Evolutionary conservation across 1,140 invertebrate genomes (phyloP), one percentile per base, ranked within the genome.

Genomic region (Zaprionus inermis): DNA sequence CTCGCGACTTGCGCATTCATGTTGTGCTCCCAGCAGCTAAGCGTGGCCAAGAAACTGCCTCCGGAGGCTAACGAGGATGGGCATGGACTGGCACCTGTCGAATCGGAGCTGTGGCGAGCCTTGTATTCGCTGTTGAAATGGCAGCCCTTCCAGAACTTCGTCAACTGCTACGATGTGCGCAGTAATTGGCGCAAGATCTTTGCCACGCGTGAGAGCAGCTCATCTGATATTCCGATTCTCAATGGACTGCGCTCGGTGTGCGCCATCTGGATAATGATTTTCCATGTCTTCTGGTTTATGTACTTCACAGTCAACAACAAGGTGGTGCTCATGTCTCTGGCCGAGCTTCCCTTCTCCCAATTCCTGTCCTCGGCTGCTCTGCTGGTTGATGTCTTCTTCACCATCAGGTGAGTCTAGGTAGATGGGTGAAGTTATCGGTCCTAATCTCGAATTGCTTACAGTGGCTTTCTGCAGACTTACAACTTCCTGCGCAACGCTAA

Each of bases 241-340:
- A 92, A 92, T 75, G 92, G 92, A 3, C 54, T 92, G 10, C 83
- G 92, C 24, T 92, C 92, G 0, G 79, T 92, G 38, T 91, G 84
- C 28, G 90, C 91, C 52, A 58, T 92, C n/a, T 84, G 80, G 73
- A 85, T 92, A 51, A 56, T 92, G 3, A 56, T 81, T 0, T 92
- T 92, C 32, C 92, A 92, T 65, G 83, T 92, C 3, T 41, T 83
- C 11, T 92, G 92, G 92, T 92, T 72, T 38, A 92, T 91, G 81
- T 92, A 91, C 49, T 92, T 92, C n/a, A 91, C 90, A 0, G 82
- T 92, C 0, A 72, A 91, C 49, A 92, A 92, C 79, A 90, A 92
- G 46, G 68, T 82, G 0, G 78, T 81, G 20, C 67, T 92, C 6
- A 70, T 92, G 0, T 83, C 90, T 3, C 91, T 90, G 60, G 91